Base-by-base conservation (phyloP, 2,888 invertebrate species). In the Philereme transversata region DNA sequence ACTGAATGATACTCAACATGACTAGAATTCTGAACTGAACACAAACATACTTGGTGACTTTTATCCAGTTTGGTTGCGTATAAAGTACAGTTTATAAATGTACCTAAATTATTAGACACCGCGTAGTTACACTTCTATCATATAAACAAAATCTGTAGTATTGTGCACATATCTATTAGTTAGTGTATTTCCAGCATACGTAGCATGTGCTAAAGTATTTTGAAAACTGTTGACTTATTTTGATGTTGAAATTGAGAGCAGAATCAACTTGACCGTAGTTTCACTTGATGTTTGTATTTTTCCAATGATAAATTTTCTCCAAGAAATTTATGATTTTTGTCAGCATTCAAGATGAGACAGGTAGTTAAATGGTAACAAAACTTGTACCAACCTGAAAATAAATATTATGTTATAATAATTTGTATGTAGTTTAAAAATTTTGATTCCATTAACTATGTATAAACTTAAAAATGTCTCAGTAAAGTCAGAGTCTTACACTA, bases 311-410 rank as follows among this genome's bases (percentile, higher is more conserved):
- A 71, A 70, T 65, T 67, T 65, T 72, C 69, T 72, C 68, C 70
- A 70, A 70, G 70, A 68, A 57, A 64, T 33, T 40, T 40, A n/a
- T 41, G 41, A 41, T 55, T 49, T 66, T 69, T 67, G 75, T 75
- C 71, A 71, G 69, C 62, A 46, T 64, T 72, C 76, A 78, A 83
- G 85, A 85, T 85, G 85, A 84, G 85, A 82, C 70, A 70, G 84
- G 83, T 78, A 73, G 22, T 22, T 22, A 67, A 48, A 52, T 45
- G 50, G 49, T 57, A 58, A 57, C 6, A 48, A 38, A 46, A 53
- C 5, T 8, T 8, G n/a, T 47, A 48, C 8, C 9, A 41, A 34
- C 22, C 22, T 22, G 22, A 22, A n/a, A n/a, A n/a, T n/a, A 7
- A 36, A n/a, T 34, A 3, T 57, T 55, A 50, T 53, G 53, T 43